Evolutionary conservation across 2,113 vertebrate genomes (phyloP).

Genomic region (Chlorodrepanis virens): DNA sequence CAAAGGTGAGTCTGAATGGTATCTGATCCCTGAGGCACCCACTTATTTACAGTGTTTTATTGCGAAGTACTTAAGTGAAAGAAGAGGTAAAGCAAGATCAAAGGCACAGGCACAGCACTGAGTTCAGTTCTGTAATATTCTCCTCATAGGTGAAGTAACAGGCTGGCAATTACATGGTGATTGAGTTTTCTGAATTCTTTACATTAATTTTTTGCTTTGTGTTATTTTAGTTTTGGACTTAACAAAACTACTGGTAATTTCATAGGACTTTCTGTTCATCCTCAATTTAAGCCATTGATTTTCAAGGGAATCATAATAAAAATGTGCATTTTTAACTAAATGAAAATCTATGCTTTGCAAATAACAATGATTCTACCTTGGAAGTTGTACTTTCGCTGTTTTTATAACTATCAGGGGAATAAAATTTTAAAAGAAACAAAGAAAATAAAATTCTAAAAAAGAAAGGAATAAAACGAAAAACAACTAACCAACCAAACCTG

Average conservation of each 20-base stretch:
- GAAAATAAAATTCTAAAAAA: not conserved
- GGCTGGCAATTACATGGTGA: not conserved
- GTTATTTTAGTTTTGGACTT: not conserved
- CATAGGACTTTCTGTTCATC: not conserved
- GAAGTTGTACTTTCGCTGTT: not conserved
- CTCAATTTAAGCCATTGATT: not conserved
- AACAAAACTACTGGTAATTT: not conserved
- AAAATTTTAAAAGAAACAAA: not conserved
- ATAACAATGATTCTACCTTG: slow-evolving; percentile 1
- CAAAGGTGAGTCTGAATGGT: not conserved
- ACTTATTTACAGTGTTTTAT: not conserved
- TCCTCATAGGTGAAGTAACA: not conserved
- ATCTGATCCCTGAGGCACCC: not conserved
- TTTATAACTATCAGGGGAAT: not conserved
- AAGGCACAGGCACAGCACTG: not conserved
- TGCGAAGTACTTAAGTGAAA: not conserved
- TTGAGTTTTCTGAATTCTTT: not conserved
- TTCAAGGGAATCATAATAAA: slow-evolving; percentile 30
- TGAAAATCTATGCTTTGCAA: slow-evolving; percentile 1
- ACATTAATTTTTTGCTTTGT: not conserved
- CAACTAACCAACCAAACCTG: not conserved
- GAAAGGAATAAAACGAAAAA: not conserved
- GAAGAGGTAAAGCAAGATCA: not conserved
- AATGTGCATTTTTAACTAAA: slow-evolving; percentile 34
- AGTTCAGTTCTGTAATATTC: not conserved